Base-by-base conservation (phyloP, 2,113 vertebrate species). In the Dromas ardeola region DNA sequence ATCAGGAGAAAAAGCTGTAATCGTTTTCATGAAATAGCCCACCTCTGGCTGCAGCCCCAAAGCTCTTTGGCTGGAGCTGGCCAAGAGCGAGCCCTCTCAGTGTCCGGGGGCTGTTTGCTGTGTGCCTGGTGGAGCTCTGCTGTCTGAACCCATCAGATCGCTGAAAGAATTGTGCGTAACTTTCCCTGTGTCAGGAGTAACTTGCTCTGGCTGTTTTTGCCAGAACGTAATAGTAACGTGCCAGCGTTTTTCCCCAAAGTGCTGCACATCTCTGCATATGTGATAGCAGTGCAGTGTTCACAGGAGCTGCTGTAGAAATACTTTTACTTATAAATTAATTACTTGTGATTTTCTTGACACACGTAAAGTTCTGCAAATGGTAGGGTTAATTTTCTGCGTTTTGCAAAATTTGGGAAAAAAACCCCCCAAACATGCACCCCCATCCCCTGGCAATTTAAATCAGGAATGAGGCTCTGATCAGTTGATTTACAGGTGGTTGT, bases 361-460 rank as follows among this genome's bases (percentile, higher is more conserved):
- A 56, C 70, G 27, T 58, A 16, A 84, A 63, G 71, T 73, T 30
- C 65, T 71, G 26, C 29, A 81, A 82, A 76, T 58, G 69, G 50
- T 74, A 45, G 23, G 69, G 42, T 52, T 81, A 61, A 47, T 38
- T 69, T 58, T 93, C 73, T 86, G 92, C 56, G 71, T 97, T 95
- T 90, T 87, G 66, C 79, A 95, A 61, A 70, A 58, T 88, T 94
- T 93, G 38, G 76, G 63, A 69, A 78, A 80, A 76, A 94, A 96
- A 86, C 36, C 22, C 22, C 92, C 52, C 58, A 30, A 38, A 87
- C 84, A 13, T 13, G 19, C 21, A 5, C 34, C 11, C 4, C 13
- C 22, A 21, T 11, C 1, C 8, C 2, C 29, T 6, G 13, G 53
- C 81, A 50, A 71, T 82, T 86, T 82, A 95, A 90, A 58, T 95